Evolutionary conservation across 2,113 vertebrate species (phyloP), one percentile per base, ranked within the genome.

Genomic region (Chamaetylas fuelleborni): DNA sequence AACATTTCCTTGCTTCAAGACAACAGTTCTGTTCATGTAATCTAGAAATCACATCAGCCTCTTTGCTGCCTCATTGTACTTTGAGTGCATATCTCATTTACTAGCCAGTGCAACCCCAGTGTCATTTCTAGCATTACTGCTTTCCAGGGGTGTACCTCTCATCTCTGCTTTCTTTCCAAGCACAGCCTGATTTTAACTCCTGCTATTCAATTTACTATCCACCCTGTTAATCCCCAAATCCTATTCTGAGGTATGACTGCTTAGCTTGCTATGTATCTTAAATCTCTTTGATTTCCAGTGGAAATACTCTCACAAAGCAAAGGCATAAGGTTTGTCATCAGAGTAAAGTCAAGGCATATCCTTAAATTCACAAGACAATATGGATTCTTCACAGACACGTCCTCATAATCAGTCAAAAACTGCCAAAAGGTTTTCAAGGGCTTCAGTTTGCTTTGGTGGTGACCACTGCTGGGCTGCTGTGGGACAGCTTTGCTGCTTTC

Each of bases 181-280:
- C 26, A 48, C 50, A 90, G 88, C 13, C 92, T 95, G 95, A 96
- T 94, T 93, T 97, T 96, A 96, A 97, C 95, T 94, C 93, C 92
- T 96, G 16, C 88, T 95, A 95, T 90, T 92, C 93, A 93, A 94
- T 96, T 96, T 96, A 96, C 92, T 96, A 94, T 93, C 93, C 90
- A 92, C 79, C 81, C 82, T 61, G 80, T 79, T 96, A 97, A 97
- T 97, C 93, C 92, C 9, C 80, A 96, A 96, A 96, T 96, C 95
- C 95, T 92, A 88, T 96, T 95, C 93, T 90, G 91, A 96, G 82
- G 93, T 96, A 96, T 96, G 85, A 93, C 95, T 95, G 94, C 93
- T 97, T 95, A 96, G 94, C 82, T 87, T 96, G 88, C 90, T 95
- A 88, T 86, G 11, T 94, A 95, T 93, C 95, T 93, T 88, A 93